Evolutionary conservation across 2,797 vertebrate genomes (phyloP).

Genomic region (Lycodopsis pacificus): DNA sequence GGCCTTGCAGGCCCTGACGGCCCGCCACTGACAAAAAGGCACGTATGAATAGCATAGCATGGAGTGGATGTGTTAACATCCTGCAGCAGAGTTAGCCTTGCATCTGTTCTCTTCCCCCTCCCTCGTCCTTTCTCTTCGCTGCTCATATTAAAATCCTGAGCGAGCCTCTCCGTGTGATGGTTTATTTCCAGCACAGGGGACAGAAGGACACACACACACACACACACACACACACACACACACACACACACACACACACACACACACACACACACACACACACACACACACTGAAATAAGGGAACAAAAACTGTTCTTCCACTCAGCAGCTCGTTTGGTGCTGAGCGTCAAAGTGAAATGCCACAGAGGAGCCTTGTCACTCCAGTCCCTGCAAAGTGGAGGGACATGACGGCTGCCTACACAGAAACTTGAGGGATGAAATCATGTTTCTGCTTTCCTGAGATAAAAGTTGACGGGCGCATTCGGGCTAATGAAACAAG

Average conservation of each 20-base stretch:
- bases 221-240: background rate
- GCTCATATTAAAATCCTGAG: constrained; percentile 59
- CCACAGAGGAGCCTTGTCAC: constrained; percentile 56
- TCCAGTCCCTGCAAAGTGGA: constrained; percentile 41
- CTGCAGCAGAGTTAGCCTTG: background rate
- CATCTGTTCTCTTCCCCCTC: background rate
- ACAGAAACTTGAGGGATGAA: constrained; percentile 22
- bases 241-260: constrained; percentile 37
- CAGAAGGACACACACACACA: constrained; percentile 32
- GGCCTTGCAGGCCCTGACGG: no score
- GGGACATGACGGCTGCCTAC: constrained; percentile 44
- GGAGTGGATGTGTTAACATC: background rate
- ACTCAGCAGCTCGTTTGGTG: constrained; percentile 47
- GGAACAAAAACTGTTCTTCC: constrained; percentile 37
- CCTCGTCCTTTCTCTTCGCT: constrained; percentile 18
- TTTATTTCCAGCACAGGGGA: constrained; percentile 65
- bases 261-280: constrained; percentile 40
- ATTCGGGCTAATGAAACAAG: constrained; percentile 22
- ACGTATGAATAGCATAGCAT: background rate
- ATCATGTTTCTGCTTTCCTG: constrained; percentile 5
- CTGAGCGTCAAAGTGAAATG: constrained; percentile 50
- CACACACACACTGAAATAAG: constrained; percentile 29
- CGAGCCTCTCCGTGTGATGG: constrained; percentile 9
- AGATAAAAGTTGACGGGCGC: constrained; percentile 26
- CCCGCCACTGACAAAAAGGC: background rate